Conservation (phyloP, 1,140 invertebrate species). For the Leptopilina boulardi region DNA sequence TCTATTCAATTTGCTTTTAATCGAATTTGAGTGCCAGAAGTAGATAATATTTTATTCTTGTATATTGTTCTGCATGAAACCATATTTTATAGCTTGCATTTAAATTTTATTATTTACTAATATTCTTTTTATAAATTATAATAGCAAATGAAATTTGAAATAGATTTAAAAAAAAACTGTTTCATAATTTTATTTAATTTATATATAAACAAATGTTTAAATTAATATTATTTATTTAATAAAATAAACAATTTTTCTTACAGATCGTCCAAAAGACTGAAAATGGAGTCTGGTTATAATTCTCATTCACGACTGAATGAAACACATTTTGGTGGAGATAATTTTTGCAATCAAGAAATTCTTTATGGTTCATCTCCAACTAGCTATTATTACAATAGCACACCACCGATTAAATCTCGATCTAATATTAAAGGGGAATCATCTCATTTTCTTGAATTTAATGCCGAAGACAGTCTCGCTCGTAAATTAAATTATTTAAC, state of each 20-base stretch:
- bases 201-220: no score
- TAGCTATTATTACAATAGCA: constrained; percentile 70
- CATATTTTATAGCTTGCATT: no score
- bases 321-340: constrained; percentile 71
- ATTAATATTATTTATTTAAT: no score
- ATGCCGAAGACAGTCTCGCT: constrained; percentile 68
- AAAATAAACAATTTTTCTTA: no score
- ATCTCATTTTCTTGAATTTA: constrained; percentile 58
- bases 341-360: constrained; percentile 71
- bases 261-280: constrained; percentile 80
- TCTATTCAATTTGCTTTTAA: no score
- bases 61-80: not conserved
- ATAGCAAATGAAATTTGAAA: no score
- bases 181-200: no score
- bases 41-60: not conserved
- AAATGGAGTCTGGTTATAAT: constrained; percentile 79
- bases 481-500: constrained; percentile 71
- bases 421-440: constrained; percentile 65
- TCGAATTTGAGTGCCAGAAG: not conserved
- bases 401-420: constrained; percentile 64
- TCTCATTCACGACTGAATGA: constrained; percentile 69
- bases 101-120: no score
- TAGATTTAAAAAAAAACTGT: no score
- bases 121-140: no score
- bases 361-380: constrained; percentile 68